Conservation (phyloP, 1,140 invertebrate species). For the Hypsibius dujardini region DNA sequence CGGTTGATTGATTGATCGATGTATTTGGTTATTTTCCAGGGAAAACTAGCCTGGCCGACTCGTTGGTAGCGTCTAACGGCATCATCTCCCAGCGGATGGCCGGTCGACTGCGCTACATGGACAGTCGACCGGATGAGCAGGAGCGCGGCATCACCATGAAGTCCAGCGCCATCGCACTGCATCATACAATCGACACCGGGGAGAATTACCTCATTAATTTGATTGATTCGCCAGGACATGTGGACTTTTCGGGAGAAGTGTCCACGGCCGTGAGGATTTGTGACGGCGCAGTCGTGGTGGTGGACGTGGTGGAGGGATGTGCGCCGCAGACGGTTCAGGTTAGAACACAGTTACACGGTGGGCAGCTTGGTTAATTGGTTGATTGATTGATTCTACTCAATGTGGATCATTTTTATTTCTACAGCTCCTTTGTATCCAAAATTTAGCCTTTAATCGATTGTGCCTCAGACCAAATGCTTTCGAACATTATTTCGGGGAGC, state of each 20-base stretch:
- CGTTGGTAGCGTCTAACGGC: constrained; percentile 81
- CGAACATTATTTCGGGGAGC: no score
- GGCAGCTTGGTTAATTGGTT: no score
- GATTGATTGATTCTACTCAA: no score
- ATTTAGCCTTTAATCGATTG: no score
- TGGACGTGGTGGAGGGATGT: constrained; percentile 88
- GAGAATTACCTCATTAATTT: neutral
- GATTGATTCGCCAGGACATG: constrained; percentile 49
- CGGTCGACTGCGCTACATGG: constrained; percentile 69
- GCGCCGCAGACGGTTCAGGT: constrained; percentile 52
- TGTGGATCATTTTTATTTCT: no score
- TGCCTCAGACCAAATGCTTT: no score
- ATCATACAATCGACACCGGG: constrained; percentile 40
- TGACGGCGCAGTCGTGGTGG: constrained; percentile 84
- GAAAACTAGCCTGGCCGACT: constrained; percentile 92
- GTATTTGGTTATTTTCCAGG: constrained; percentile 46
- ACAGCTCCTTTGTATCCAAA: no score
- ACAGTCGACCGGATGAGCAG: constrained; percentile 88
- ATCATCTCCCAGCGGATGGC: constrained; percentile 79
- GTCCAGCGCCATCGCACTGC: constrained; percentile 75
- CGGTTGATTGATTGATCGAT: no score
- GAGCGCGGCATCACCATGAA: constrained; percentile 98
- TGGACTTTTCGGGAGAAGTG: constrained; percentile 95
- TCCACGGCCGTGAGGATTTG: constrained; percentile 76
- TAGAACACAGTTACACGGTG: no score